Base-by-base conservation (phyloP, 35 echinoderm and acorn worm species). In the Hemicentrotus pulcherrimus region DNA sequence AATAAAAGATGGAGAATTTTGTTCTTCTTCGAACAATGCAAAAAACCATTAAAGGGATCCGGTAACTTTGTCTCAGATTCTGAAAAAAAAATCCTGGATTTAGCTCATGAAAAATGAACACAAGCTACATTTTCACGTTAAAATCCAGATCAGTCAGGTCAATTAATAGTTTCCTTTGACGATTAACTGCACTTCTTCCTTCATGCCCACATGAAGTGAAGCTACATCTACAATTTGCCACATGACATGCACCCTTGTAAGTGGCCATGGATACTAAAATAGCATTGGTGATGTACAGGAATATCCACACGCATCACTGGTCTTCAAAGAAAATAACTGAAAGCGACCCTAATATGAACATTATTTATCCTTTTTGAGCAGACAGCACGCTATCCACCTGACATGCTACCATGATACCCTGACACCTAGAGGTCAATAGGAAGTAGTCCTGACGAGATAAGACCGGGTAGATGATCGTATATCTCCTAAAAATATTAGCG, bases 371-470 rank as follows among this genome's bases (percentile, higher is more conserved):
- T 5, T 78, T 78, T 78, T 78, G 19, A 7, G 65, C 65, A 78
- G 65, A 78, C 19, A 78, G 65, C 65, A 78, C 28, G 65, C 65
- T 78, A 78, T 78, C 65, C 65, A 78, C 65, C 65, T 78, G 65
- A 78, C 65, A 78, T 28, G 65, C 65, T 78, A 28, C 65, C 28
- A n/a, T 78, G 65, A 78, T 78, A 78, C 65, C 65, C 65, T 78
- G 65, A 78, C 65, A 78, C 65, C n/a, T n/a, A 78, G 65, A 78
- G 65, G 65, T 78, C 65, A 78, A 78, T 22, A 78, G 65, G 65
- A 78, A 78, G 65, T 28, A 78, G 65, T 78, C 65, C 65, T 78
- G 65, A 78, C 19, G 65, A 78, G 65, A 78, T 78, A 78, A 78
- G 65, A 78, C 65, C 65, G 18, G 22, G 65, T 78, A 78, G 65